Evolutionary conservation across 1,140 invertebrate genomes (phyloP).

Genomic region (Meteorus sp.): DNA sequence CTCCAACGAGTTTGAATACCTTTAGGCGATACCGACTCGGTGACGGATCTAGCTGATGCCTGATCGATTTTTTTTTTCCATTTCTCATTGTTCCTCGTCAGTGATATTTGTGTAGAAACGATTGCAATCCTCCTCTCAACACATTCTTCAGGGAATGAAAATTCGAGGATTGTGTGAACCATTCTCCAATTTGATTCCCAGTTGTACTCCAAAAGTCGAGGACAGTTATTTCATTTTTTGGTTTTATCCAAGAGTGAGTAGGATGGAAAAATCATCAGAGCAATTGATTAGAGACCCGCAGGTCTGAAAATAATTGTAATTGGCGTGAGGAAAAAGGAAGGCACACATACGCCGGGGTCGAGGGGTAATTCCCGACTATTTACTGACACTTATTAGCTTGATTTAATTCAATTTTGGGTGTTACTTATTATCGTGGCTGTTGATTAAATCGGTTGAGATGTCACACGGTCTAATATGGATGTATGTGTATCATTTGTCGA

Average conservation of each 20-base stretch:
- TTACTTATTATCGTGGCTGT: slow-evolving; percentile 45
- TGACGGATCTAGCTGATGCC: slow-evolving; percentile 25
- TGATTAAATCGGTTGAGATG: slow-evolving; percentile 43
- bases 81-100: slow-evolving; percentile 38
- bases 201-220: too few relatives aligned
- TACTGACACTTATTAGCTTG: slow-evolving; percentile 39
- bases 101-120: too few relatives aligned
- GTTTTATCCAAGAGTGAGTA: neutral
- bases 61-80: slow-evolving; percentile 42
- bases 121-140: neutral
- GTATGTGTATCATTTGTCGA: slow-evolving; percentile 13
- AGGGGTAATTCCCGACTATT: slow-evolving; percentile 32
- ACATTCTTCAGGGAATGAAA: too few relatives aligned
- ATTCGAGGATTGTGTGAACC: neutral
- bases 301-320: slow-evolving; percentile 30
- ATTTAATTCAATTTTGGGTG: slow-evolving; percentile 49
- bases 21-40: slow-evolving; percentile 35
- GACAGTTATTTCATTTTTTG: too few relatives aligned
- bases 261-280: too few relatives aligned
- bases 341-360: slow-evolving; percentile 32
- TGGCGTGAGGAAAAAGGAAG: slow-evolving; percentile 41
- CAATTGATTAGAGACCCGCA: neutral
- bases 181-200: neutral
- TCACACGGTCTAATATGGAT: slow-evolving; percentile 43
- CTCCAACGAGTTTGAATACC: slow-evolving; percentile 41